Conservation (phyloP, 2,113 vertebrate genomes). For the Setophaga coronata region DNA sequence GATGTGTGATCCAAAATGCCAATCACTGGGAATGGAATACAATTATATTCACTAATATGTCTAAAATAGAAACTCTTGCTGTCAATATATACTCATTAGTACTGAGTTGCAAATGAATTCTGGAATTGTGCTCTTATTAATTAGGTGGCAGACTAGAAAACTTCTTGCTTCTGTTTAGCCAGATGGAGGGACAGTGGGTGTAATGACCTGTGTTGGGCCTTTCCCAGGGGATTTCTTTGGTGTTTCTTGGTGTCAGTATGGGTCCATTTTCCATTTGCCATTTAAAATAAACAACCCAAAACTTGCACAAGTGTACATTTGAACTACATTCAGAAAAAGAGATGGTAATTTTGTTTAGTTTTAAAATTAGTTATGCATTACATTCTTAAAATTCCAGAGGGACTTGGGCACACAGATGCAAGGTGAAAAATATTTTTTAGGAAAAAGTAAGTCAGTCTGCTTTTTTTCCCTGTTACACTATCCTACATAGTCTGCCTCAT, state of each 20-base stretch:
- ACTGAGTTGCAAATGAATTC: conserved; percentile 68
- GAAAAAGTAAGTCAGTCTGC: background rate
- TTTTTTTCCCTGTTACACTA: background rate
- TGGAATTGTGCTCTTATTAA: conserved; percentile 75
- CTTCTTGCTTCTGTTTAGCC: conserved; percentile 36
- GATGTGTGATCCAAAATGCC: conserved; percentile 68
- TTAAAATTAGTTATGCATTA: conserved; percentile 42
- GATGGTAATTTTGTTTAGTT: conserved; percentile 6
- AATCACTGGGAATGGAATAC: conserved; percentile 69
- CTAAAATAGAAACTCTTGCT: conserved; percentile 72
- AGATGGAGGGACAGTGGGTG: conserved; percentile 48
- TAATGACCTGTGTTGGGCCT: conserved; percentile 29
- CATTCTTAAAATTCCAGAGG: conserved; percentile 7
- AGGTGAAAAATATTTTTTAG: background rate
- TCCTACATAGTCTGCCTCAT: background rate
- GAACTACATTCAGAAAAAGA: conserved; percentile 50
- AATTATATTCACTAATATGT: conserved; percentile 72
- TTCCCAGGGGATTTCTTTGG: conserved; percentile 51
- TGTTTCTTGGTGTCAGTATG: background rate
- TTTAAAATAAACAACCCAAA: conserved; percentile 43
- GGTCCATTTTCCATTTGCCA: conserved; percentile 41
- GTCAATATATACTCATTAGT: conserved; percentile 72
- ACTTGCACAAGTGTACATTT: conserved; percentile 30
- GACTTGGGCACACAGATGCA: background rate
- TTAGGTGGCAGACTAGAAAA: conserved; percentile 67